Conservation (phyloP, 2,113 vertebrate species). For the Hiodon alosoides region DNA sequence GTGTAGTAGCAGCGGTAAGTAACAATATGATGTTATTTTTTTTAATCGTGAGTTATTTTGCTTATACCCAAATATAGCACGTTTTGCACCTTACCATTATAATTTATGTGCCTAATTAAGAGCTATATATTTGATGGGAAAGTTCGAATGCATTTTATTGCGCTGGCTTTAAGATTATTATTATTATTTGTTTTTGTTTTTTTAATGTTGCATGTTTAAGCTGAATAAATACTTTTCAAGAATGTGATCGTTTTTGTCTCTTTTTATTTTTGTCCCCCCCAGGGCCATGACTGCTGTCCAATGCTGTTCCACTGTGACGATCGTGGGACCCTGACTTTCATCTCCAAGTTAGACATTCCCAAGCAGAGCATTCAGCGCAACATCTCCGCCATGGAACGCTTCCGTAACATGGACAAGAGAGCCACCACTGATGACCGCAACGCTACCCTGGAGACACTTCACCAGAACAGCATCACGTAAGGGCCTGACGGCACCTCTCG, state of each 20-base stretch:
- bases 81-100: no score
- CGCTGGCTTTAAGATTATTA: no score
- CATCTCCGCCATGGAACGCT: conserved; percentile 97
- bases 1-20: conserved; percentile 93
- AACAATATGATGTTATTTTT: neutral
- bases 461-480: conserved; percentile 99
- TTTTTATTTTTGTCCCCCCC: conserved; percentile 23
- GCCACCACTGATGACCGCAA: conserved; percentile 95
- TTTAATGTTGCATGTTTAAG: neutral
- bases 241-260: neutral
- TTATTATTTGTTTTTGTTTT: neutral
- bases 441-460: conserved; percentile 89
- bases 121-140: no score
- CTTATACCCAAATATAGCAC: no score
- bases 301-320: conserved; percentile 96
- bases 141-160: no score
- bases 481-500: conserved; percentile 29
- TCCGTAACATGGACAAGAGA: conserved; percentile 98
- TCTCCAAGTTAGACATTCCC: conserved; percentile 93
- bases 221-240: neutral
- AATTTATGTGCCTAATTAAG: no score
- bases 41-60: neutral
- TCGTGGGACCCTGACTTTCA: conserved; percentile 79
- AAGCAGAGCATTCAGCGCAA: conserved; percentile 98
- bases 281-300: conserved; percentile 98